Evolutionary conservation across 2,113 vertebrate genomes (phyloP), one percentile per base, ranked within the genome.

Genomic region (Tragelaphus scriptus): DNA sequence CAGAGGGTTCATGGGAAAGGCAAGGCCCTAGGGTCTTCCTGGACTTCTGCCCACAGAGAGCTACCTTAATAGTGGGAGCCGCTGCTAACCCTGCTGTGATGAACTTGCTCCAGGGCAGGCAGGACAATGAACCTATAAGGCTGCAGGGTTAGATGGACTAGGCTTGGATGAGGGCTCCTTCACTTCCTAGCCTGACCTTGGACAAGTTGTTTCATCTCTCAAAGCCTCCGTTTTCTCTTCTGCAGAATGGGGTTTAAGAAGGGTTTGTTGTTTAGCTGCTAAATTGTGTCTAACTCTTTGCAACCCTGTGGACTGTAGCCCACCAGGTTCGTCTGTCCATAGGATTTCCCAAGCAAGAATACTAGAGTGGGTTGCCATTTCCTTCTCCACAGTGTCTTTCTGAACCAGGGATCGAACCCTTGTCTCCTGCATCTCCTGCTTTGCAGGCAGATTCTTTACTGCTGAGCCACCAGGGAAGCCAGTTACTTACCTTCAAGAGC

Each of bases 41-140:
- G 19, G 40, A 44, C 8, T 10, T 7, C 4, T 2, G 65, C 40
- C 51, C 30, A 51, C 32, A 51, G n/a, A 8, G 36, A 56, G 23
- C 16, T 8, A 17, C 28, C 40, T 81, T 79, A 4, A n/a, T 28
- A 2, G 0, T 3, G 17, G 51, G 28, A 4, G 36, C 23, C n/a
- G 16, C 30, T 11, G 11, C 56, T 26, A 44, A 3, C 1, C 15
- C 44, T 25, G 58, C 36, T 10, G 2, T 4, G 36, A 53, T 8
- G 32, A 28, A 2, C 55, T 23, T 16, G 25, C 47, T 51, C 19
- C 16, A 11, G 21, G 51, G 49, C 58, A 68, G 56, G n/a, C 89
- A 36, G 58, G 6, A 19, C 1, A 9, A 17, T 3, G n/a, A n/a
- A 30, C 13, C 1, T 65, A 40, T 7, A 49, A 44, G 28, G 16